Percentiles rank a stretch among this genome's conserved stretches.
Conservation (phyloP, 2,797 vertebrate genomes). For the Schizothorax lantsangensis region DNA sequence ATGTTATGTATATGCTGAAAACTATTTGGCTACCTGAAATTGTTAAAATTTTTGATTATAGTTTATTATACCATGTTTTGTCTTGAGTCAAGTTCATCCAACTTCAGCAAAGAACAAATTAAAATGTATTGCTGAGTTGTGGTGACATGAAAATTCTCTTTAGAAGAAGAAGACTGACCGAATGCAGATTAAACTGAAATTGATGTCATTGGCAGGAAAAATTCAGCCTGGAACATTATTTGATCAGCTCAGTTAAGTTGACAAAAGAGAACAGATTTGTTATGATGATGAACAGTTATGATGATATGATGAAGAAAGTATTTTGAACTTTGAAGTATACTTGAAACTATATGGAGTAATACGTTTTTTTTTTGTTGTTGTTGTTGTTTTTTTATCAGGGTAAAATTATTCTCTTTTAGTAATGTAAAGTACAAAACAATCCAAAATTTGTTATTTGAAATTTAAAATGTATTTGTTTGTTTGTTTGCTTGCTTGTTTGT, state of each 20-base stretch:
- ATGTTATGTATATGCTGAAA: too few relatives aligned
- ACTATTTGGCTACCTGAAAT: not conserved
- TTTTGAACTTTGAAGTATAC: not conserved
- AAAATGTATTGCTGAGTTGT: not conserved
- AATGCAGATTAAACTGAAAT: not conserved
- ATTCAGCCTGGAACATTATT: not conserved
- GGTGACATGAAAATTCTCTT: not conserved
- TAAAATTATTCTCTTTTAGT: not conserved
- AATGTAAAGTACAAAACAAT: not conserved
- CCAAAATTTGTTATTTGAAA: not conserved
- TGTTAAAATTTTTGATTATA: not conserved
- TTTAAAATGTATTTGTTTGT: not conserved
- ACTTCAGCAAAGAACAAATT: not conserved
- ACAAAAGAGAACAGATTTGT: not conserved
- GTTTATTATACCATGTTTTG: not conserved
- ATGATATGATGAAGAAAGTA: not conserved
- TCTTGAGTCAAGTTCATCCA: not conserved
- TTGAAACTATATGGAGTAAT: not conserved
- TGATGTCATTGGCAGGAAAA: not conserved
- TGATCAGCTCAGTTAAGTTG: not conserved
- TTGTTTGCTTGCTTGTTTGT: not conserved
- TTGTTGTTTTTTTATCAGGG: not conserved
- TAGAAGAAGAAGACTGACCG: not conserved
- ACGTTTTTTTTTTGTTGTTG: fast-evolving
- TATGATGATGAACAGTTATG: not conserved